Percentiles rank a stretch among this genome's conserved stretches.
These are phyloP conservation scores for Esox masquinongy DNA, from an alignment of 2,797 vertebrate species.

Conservation along the genomic window DNA sequence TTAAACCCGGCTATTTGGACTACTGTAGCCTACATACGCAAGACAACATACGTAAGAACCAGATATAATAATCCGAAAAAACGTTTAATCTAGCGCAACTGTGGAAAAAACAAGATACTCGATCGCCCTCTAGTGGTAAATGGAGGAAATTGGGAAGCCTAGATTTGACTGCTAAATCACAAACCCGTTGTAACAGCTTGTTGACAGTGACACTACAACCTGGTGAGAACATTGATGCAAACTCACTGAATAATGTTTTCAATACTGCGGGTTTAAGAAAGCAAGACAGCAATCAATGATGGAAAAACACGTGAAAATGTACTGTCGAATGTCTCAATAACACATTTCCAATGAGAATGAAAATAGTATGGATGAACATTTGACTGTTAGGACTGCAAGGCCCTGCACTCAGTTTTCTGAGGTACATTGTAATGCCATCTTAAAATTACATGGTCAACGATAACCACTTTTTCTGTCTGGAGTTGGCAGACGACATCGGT, in stretches of 20 bases:
- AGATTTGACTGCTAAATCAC: neutral
- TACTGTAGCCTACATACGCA: neutral
- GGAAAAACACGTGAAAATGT: neutral
- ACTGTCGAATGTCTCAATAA: neutral
- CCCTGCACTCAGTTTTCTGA: too few relatives aligned
- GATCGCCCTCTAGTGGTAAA: slow-evolving; percentile 68
- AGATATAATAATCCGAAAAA: neutral
- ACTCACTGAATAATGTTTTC: neutral
- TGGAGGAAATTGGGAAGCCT: neutral
- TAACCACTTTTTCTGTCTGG: neutral
- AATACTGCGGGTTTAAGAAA: neutral
- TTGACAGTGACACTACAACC: neutral
- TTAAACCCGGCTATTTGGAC: neutral
- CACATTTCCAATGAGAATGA: neutral
- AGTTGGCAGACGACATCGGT: neutral
- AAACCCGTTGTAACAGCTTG: neutral
- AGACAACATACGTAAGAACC: neutral
- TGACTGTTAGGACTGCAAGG: too few relatives aligned
- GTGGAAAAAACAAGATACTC: slow-evolving; percentile 43
- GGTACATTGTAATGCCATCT: too few relatives aligned
- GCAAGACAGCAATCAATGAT: neutral
- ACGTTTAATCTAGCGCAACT: neutral
- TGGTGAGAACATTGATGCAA: neutral
- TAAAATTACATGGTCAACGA: too few relatives aligned
- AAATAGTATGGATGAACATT: too few relatives aligned